A percentile compares a stretch with the other conserved stretches of the same genome.
Conservation (phyloP, 2,797 vertebrate species). For the Phalanger gymnotis region DNA sequence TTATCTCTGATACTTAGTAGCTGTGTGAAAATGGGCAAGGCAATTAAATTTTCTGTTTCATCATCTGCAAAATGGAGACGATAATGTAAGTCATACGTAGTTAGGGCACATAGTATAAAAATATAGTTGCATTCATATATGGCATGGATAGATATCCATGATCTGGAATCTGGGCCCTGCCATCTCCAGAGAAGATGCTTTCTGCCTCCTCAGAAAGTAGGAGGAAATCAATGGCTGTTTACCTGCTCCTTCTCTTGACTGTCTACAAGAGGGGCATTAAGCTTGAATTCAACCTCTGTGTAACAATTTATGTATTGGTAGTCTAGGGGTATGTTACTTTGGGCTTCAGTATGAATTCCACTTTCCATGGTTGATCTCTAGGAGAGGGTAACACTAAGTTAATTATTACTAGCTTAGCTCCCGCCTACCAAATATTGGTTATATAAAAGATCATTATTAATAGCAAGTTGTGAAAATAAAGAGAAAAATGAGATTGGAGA, state of each 20-base stretch:
- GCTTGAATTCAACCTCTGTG: background rate
- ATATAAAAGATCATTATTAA: background rate
- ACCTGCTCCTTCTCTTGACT: background rate
- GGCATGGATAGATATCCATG: background rate
- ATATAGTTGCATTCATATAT: background rate
- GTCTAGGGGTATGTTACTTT: background rate
- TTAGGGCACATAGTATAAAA: background rate
- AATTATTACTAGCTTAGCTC: background rate
- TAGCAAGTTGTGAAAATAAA: background rate
- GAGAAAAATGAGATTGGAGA: background rate
- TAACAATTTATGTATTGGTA: background rate
- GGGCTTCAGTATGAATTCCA: background rate
- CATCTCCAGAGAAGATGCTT: background rate
- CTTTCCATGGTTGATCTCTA: background rate
- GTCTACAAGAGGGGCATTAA: background rate
- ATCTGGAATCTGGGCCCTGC: background rate
- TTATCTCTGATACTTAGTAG: background rate
- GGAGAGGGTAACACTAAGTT: background rate
- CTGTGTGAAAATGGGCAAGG: background rate
- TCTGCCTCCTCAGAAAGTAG: background rate
- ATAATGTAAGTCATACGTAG: background rate
- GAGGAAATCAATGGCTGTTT: background rate
- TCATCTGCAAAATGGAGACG: background rate
- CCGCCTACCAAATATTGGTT: background rate
- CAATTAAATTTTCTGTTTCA: background rate